These are phyloP conservation scores for Holothuria leucospilota DNA, from an alignment of 53 echinoderm and acorn worm species.

Conservation along the genomic window DNA sequence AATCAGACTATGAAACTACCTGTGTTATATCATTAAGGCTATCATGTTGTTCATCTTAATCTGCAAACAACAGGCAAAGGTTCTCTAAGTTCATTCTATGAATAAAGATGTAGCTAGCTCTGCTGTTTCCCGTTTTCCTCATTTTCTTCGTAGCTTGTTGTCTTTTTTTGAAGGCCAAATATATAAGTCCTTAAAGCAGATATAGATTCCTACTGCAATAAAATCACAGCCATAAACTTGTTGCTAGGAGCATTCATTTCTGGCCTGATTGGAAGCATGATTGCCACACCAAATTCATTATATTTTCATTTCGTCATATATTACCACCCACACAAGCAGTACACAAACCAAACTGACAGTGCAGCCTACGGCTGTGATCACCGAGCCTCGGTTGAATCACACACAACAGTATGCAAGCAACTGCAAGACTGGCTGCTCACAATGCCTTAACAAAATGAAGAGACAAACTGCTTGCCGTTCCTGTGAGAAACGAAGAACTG, in stretches of 20 bases:
- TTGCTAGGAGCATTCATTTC: constrained; percentile 26
- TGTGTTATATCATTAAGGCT: no score
- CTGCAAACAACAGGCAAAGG: no score
- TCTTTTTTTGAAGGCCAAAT: no score
- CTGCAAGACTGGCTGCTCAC: background rate
- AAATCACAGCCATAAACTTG: constrained; percentile 14
- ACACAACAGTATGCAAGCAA: background rate
- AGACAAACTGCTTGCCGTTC: background rate
- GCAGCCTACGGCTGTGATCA: constrained; percentile 25
- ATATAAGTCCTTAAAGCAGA: no score
- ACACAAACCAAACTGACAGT: constrained; percentile 34
- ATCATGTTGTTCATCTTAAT: no score
- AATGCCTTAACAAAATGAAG: background rate
- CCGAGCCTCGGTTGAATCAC: constrained; percentile 32
- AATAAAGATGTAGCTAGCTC: no score
- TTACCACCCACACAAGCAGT: constrained; percentile 21
- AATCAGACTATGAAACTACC: no score
- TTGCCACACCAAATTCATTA: constrained; percentile 27
- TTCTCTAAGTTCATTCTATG: no score
- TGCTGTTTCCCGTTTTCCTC: no score
- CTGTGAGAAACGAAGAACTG: background rate
- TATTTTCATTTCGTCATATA: constrained; percentile 25
- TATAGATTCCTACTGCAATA: no score
- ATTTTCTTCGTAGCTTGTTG: no score
- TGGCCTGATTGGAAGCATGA: constrained; percentile 15